Evolutionary conservation across 2,797 vertebrate species (phyloP).

Genomic region (Anas acuta): DNA sequence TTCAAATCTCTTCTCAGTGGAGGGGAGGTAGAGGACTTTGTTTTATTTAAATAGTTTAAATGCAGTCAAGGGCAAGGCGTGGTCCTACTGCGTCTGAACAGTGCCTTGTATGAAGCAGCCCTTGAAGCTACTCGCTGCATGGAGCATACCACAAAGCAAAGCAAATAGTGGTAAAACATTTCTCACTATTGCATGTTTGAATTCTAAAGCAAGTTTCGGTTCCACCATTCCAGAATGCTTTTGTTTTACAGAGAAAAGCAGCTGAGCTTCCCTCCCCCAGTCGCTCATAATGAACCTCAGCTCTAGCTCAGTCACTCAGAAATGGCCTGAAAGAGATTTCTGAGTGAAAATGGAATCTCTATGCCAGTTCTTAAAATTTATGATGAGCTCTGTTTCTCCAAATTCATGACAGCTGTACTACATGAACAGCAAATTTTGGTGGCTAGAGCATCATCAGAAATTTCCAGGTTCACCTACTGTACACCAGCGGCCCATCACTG

Average conservation of each 20-base stretch:
- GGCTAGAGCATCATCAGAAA: neutral
- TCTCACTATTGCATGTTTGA: neutral
- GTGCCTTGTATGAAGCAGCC: neutral
- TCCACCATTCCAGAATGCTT: slow-evolving; percentile 1
- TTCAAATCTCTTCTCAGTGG: neutral
- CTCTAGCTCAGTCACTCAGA: neutral
- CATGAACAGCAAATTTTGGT: neutral
- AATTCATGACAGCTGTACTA: neutral
- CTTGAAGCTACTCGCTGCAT: neutral
- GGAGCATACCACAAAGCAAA: neutral
- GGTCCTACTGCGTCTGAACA: neutral
- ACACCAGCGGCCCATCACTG: neutral
- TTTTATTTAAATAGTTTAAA: neutral
- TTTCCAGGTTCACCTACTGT: neutral
- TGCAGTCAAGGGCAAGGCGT: neutral
- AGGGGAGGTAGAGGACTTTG: neutral
- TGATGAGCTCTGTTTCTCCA: neutral
- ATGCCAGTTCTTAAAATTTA: neutral
- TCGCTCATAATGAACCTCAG: neutral
- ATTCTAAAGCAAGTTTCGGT: slow-evolving; percentile 46
- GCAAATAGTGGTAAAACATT: neutral
- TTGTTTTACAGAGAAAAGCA: slow-evolving; percentile 34
- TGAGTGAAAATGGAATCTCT: neutral
- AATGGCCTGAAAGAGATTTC: neutral
- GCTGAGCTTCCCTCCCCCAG: neutral